phyloP scores from a whole-genome alignment of 2,113 vertebrate species.

The Cyprinodon brontotheroides region DNA sequence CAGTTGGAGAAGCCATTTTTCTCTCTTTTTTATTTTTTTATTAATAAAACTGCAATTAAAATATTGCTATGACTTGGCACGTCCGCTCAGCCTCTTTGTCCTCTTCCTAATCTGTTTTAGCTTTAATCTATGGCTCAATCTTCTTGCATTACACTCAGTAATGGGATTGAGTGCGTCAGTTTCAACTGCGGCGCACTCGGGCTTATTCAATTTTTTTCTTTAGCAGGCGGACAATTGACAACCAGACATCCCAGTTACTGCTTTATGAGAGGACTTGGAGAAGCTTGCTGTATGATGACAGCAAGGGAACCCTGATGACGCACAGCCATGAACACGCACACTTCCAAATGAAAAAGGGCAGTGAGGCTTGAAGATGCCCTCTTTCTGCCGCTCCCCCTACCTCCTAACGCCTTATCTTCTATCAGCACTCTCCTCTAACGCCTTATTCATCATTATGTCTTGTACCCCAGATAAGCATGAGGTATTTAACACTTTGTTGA shows the following conservation, averaged over 20 bases:
- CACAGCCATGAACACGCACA: constrained; percentile 21
- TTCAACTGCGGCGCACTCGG: constrained; percentile 11
- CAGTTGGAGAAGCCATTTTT: too few species aligned
- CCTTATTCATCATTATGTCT: constrained; percentile 58
- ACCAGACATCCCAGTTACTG: constrained; percentile 35
- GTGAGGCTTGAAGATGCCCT: constrained; percentile 67
- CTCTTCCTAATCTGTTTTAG: not conserved
- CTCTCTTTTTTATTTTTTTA: too few species aligned
- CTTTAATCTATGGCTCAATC: not conserved
- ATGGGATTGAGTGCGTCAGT: constrained; percentile 15
- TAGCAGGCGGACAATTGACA: constrained; percentile 3
- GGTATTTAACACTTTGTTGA: constrained; percentile 38
- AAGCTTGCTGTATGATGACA: constrained; percentile 16
- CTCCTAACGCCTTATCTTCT: constrained; percentile 26
- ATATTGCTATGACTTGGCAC: not conserved
- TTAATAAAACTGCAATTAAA: too few species aligned
- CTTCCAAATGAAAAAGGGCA: constrained; percentile 56
- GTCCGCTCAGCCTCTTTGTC: constrained; percentile 2
- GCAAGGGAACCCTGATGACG: constrained; percentile 47
- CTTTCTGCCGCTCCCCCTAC: constrained; percentile 20
- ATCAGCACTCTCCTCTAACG: constrained; percentile 26
- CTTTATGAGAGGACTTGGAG: constrained; percentile 19
- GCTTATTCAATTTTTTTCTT: constrained; percentile 33
- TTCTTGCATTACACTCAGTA: not conserved
- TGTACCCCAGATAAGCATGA: constrained; percentile 39